Percentiles rank a stretch among this genome's conserved stretches.
Evolutionary conservation across 2,113 vertebrate species (phyloP).

Genomic region (Lanius collurio): DNA sequence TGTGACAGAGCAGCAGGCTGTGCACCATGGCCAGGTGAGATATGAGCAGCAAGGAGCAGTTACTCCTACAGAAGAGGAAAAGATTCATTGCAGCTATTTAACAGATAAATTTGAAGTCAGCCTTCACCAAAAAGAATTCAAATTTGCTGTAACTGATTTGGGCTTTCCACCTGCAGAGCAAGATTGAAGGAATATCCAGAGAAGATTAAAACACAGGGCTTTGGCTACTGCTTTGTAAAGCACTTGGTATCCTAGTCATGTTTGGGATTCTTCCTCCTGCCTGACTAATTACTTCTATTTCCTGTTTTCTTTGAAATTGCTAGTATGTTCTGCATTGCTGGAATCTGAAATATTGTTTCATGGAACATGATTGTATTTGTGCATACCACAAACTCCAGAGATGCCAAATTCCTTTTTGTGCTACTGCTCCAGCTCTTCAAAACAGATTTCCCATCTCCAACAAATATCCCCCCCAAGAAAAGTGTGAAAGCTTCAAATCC

Average conservation of each 20-base stretch:
- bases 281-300: conserved; percentile 46
- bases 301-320: conserved; percentile 54
- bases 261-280: conserved; percentile 41
- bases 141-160: neutral
- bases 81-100: neutral
- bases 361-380: conserved; percentile 18
- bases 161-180: neutral
- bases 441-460: neutral
- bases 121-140: neutral
- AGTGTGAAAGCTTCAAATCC: neutral
- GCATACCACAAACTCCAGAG: conserved; percentile 48
- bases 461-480: neutral
- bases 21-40: neutral
- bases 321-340: conserved; percentile 35
- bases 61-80: neutral
- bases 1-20: neutral
- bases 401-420: neutral
- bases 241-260: neutral
- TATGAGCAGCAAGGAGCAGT: fast-evolving
- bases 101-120: neutral
- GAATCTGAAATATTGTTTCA: conserved; percentile 58
- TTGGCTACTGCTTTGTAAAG: neutral
- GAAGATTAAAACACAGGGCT: neutral
- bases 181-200: neutral
- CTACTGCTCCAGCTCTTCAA: neutral